Conservation (phyloP, 2,888 invertebrate species). For the Agrilus biguttatus region DNA sequence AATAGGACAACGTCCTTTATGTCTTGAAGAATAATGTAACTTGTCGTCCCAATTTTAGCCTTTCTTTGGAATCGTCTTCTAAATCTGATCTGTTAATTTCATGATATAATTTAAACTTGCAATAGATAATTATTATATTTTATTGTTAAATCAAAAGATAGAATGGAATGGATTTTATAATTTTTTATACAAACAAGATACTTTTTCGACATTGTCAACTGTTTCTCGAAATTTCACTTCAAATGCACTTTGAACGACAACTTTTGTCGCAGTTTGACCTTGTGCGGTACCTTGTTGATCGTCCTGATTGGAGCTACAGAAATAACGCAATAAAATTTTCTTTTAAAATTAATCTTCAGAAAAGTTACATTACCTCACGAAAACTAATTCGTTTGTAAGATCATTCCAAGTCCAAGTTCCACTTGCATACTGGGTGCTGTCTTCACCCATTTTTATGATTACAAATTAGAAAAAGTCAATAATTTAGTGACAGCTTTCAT, state of each 20-base stretch:
- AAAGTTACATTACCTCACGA: conserved; percentile 14
- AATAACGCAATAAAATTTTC: neutral
- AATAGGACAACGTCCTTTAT: conserved; percentile 45
- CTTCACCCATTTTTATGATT: neutral
- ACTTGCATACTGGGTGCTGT: conserved; percentile 13
- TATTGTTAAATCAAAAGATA: too few relatives aligned
- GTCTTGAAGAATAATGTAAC: conserved; percentile 45
- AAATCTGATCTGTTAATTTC: conserved; percentile 37
- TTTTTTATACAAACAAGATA: conserved; percentile 10
- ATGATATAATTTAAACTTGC: conserved; percentile 2
- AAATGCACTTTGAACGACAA: conserved; percentile 20
- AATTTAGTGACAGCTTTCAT: too few relatives aligned
- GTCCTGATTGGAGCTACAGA: conserved; percentile 20
- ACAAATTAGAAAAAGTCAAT: too few relatives aligned
- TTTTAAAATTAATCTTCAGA: too few relatives aligned
- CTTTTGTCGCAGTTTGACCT: conserved; percentile 8
- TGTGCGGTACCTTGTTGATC: conserved; percentile 19
- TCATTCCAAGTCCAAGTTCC: conserved; percentile 42
- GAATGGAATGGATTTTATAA: too few relatives aligned
- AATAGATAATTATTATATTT: neutral
- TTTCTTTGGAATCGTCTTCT: conserved; percentile 43
- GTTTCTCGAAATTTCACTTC: conserved; percentile 38
- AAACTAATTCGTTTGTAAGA: conserved; percentile 11
- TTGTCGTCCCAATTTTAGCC: conserved; percentile 35
- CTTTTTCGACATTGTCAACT: conserved; percentile 39